Base-by-base conservation (phyloP, 2,113 vertebrate species). In the Puntigrus tetrazona region DNA sequence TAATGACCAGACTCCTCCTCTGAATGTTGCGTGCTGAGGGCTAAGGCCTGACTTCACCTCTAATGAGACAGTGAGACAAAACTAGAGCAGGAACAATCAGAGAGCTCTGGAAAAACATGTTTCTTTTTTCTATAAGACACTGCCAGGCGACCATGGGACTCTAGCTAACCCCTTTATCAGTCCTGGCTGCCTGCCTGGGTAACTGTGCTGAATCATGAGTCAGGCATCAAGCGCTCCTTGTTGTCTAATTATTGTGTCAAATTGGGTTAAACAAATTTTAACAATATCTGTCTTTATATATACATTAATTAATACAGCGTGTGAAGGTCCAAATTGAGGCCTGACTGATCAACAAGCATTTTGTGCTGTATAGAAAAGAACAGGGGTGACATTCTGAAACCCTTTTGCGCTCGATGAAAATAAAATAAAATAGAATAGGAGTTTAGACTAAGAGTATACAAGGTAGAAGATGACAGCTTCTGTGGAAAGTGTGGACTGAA, bases 191-290 rank as follows among this genome's bases (percentile, higher is more conserved):
- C 34, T 69, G 45, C 57, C 69, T 79, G 41, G 45, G 10, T 55
- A 83, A 76, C 57, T 59, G 18, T 73, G 84, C 84, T 89, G 79
- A 90, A 82, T 86, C 87, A 89, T 41, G 27, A 84, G 31, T 59
- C 74, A 43, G 57, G 41, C 31, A 43, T 79, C 34, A 84, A 81
- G n/a, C 9, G 25, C n/a, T 52, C 61, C 82, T 80, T 47, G 41
- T 84, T 82, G 74, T 78, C 75, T 78, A 85, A 83, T 86, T 83
- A 67, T 72, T 47, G 10, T 7, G 52, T 73, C 38, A 82, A 69
- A 84, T 78, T 63, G 47, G 34, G 16, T 50, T 34, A 55, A 67
- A 74, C 22, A 38, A n/a, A 38, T 69, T 36, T 22, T 22, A 57
- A 57, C 52, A n/a, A 57, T n/a, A 57, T 57, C 65, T 69, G 20